Evolutionary conservation across 2,797 vertebrate species (phyloP).

Genomic region (Cottoperca gobio): DNA sequence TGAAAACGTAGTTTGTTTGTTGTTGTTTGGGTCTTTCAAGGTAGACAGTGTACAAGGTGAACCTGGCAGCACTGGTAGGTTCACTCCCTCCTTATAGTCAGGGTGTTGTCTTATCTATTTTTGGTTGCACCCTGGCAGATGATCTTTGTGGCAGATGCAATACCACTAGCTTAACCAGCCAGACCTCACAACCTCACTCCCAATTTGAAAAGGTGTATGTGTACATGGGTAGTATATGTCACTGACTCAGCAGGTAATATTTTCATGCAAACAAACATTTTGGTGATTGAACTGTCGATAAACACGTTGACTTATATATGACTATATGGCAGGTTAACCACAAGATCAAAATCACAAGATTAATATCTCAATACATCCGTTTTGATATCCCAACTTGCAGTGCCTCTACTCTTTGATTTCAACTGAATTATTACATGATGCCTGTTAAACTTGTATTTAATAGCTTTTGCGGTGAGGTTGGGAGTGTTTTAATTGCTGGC

Average conservation of each 20-base stretch:
- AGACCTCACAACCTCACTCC: no score
- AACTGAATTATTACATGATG: neutral
- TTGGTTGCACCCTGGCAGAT: no score
- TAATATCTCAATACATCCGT: neutral
- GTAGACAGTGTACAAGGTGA: no score
- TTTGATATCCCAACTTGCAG: neutral
- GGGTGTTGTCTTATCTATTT: no score
- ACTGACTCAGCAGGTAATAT: neutral
- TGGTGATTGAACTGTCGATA: neutral
- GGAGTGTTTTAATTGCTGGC: slow-evolving; percentile 28
- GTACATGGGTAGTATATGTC: no score
- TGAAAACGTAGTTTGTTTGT: no score
- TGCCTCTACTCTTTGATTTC: slow-evolving; percentile 9
- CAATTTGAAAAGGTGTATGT: no score
- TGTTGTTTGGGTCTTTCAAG: no score
- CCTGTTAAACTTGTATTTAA: slow-evolving; percentile 10
- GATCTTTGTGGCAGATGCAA: no score
- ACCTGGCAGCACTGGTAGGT: no score
- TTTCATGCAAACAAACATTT: neutral
- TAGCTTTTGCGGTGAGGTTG: slow-evolving; percentile 16
- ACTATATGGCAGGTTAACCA: neutral
- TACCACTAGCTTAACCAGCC: no score
- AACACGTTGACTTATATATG: neutral
- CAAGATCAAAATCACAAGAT: neutral
- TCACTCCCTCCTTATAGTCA: no score